Base-by-base conservation (phyloP, 2,888 invertebrate species). In the Cheilosia vernalis region DNA sequence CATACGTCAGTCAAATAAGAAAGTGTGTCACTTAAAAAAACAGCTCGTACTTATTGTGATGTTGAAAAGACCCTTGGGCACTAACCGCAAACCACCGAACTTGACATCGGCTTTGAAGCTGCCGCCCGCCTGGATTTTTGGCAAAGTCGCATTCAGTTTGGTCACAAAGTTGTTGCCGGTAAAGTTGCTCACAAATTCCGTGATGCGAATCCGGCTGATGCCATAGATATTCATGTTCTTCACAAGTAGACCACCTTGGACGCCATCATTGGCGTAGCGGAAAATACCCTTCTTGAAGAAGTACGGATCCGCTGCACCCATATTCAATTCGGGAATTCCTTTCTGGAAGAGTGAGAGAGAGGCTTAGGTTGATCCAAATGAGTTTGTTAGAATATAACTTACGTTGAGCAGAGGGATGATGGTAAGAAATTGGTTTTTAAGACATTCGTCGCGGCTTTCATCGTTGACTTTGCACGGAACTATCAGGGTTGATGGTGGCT, bases 21-120 rank as follows among this genome's bases (percentile, higher is more conserved):
- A 40, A 6, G n/a, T 17, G 7, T 9, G 10, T 4, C 21, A 24
- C 27, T n/a, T 15, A 5, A 1, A 5, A 1, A 0, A 6, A n/a
- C 10, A 4, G 30, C 1, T 21, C 93, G 92, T 90, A 95, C 95
- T 93, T 93, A 95, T 94, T 56, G 94, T 93, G 13, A 93, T 92
- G 88, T 93, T 94, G 88, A 94, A 94, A 17, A 92, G 91, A 37
- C 95, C 95, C 83, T 93, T 92, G 49, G 95, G 95, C 87, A 93
- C 93, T 83, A 96, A 89, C 74, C 93, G 93, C 87, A 95, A 92
- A 2, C 93, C 92, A 61, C 95, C 95, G 87, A 95, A 93, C 69
- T 93, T 92, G 7, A 95, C 95, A 86, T 94, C 94, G 4, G 94
- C 95, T 88, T 93, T 93, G 89, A 94, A 95, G 30, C 93, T 92